Evolutionary conservation across 1,140 invertebrate species (phyloP).

Genomic region (Probaryconus sp.): DNA sequence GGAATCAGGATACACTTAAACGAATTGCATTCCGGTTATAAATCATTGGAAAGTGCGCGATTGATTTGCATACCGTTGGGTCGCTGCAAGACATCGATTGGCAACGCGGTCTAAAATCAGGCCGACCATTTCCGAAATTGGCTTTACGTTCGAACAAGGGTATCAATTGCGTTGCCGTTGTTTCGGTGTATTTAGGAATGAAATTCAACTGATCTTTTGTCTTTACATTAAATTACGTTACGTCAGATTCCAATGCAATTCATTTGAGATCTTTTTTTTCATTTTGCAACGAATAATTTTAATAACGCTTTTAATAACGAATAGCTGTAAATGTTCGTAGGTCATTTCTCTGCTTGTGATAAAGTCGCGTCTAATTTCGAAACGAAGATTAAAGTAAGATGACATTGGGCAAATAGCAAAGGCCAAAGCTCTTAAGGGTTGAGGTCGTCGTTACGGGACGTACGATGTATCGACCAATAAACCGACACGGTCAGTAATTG

Average conservation of each 20-base stretch:
- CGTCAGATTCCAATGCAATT: too few species aligned
- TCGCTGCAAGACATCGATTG: conserved; percentile 62
- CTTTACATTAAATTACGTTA: conserved; percentile 1
- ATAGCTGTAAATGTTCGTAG: too few species aligned
- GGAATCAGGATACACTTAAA: conserved; percentile 78
- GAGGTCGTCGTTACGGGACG: conserved; percentile 64
- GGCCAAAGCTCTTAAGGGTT: conserved; percentile 59
- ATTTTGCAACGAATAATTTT: too few species aligned
- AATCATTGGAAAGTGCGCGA: conserved; percentile 74
- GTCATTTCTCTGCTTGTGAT: too few species aligned
- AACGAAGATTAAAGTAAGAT: conserved; percentile 63
- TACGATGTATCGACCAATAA: conserved; percentile 76
- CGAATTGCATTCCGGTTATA: conserved; percentile 74
- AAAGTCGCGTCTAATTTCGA: conserved; percentile 25
- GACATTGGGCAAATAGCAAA: conserved; percentile 43
- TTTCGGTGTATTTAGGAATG: conserved; percentile 51
- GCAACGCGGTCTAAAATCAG: conserved; percentile 69
- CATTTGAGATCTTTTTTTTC: too few species aligned
- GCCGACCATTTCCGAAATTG: conserved; percentile 74
- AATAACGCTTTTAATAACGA: too few species aligned
- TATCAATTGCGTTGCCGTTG: conserved; percentile 53
- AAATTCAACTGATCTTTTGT: conserved; percentile 13
- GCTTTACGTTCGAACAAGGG: conserved; percentile 63
- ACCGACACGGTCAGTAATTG: conserved; percentile 74
- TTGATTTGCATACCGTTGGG: conserved; percentile 76